Percentiles rank a stretch among this genome's conserved stretches.
Conservation (phyloP, 2,888 invertebrate species). For the Lepidocyrtoides sp. region DNA sequence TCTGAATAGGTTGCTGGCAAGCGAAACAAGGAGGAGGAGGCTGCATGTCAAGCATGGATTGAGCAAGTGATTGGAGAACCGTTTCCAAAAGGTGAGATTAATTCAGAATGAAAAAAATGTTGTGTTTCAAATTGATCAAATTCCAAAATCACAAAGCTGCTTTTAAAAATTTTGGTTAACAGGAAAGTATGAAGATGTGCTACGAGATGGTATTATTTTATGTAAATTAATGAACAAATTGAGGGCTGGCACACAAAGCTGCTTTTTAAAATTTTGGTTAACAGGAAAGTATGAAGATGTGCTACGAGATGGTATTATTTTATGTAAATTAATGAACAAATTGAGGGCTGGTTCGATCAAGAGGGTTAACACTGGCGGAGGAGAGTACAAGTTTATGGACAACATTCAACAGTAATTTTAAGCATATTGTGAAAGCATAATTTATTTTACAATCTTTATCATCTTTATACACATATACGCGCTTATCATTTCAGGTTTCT, state of each 20-base stretch:
- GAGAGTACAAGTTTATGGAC: conserved; percentile 99
- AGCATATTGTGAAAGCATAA: no score
- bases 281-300: conserved; percentile 90
- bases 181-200: conserved; percentile 90
- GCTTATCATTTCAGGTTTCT: conserved; percentile 90
- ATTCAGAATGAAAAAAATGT: not conserved
- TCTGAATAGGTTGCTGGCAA: conserved; percentile 92
- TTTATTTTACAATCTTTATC: not conserved
- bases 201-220: conserved; percentile 94
- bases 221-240: conserved; percentile 97
- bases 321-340: conserved; percentile 96
- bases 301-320: conserved; percentile 93
- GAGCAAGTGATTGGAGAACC: conserved; percentile 93
- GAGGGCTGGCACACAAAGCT: conserved; percentile 89
- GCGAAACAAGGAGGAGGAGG: conserved; percentile 93
- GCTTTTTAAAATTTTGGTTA: no score
- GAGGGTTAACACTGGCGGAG: conserved; percentile 94
- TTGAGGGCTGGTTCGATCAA: conserved; percentile 94
- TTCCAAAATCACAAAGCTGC: no score
- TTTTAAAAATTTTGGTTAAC: not conserved
- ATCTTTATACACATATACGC: conserved; percentile 58
- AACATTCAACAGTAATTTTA: conserved; percentile 95
- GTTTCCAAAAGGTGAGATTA: conserved; percentile 89
- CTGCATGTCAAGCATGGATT: conserved; percentile 95
- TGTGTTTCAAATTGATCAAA: no score